Conservation (phyloP, 2,113 vertebrate species). For the Cranoglanis bouderius region DNA sequence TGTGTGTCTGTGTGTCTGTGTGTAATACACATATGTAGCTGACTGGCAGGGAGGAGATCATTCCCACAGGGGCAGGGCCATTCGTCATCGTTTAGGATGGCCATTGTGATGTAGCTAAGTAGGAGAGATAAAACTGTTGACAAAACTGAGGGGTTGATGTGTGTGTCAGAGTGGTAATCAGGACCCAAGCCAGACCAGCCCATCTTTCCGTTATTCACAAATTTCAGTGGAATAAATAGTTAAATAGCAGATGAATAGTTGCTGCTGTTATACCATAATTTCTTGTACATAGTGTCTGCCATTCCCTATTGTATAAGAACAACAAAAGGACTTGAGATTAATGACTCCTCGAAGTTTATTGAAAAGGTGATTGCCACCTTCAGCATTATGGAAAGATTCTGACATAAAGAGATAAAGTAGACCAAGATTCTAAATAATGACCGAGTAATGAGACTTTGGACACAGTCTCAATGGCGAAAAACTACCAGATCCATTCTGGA, state of each 20-base stretch:
- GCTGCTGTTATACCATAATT: background rate
- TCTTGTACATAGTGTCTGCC: no score
- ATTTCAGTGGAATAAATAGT: background rate
- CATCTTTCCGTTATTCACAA: background rate
- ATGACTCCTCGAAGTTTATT: background rate
- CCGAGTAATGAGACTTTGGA: no score
- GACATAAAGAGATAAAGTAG: background rate
- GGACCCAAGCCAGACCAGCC: background rate
- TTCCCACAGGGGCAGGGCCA: conserved; percentile 63
- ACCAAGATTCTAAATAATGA: background rate
- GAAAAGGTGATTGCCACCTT: background rate
- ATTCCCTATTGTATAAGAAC: background rate
- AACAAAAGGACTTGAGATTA: background rate
- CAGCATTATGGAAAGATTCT: background rate
- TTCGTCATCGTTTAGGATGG: conserved; percentile 60
- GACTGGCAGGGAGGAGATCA: conserved; percentile 55
- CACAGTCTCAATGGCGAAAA: background rate
- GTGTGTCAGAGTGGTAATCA: background rate
- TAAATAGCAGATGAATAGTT: background rate
- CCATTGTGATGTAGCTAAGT: conserved; percentile 52
- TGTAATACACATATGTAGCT: conserved; percentile 50
- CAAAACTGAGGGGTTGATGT: conserved; percentile 18
- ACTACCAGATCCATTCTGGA: background rate
- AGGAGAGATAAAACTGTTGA: conserved; percentile 46
- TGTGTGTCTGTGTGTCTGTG: conserved; percentile 40